These are phyloP conservation scores for Amphimedon queenslandica DNA, from an alignment of 37 sponge, comb jelly and placozoan species.

Conservation along the genomic window DNA sequence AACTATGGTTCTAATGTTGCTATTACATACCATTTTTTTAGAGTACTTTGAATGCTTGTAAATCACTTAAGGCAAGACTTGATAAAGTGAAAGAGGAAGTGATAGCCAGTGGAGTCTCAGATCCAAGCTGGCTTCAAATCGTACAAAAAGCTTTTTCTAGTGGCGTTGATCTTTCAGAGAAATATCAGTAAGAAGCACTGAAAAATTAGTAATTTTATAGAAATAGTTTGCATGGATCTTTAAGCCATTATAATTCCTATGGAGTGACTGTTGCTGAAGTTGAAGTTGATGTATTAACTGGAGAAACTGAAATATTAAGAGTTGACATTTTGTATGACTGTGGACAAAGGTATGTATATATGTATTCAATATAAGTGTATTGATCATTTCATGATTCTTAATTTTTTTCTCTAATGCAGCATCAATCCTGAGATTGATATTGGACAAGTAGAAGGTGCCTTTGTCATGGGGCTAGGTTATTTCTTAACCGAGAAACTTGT, in stretches of 20 bases:
- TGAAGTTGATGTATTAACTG: slow-evolving; percentile 48
- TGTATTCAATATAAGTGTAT: neutral
- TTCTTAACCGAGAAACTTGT: slow-evolving; percentile 36
- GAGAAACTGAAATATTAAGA: slow-evolving; percentile 28
- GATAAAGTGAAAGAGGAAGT: slow-evolving; percentile 35
- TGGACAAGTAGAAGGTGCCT: slow-evolving; percentile 51
- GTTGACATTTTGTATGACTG: slow-evolving; percentile 51
- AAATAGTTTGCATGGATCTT: neutral
- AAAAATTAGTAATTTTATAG: neutral
- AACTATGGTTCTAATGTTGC: no score
- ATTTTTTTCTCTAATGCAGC: slow-evolving; percentile 7
- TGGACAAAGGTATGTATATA: slow-evolving; percentile 27
- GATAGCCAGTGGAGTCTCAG: slow-evolving; percentile 7
- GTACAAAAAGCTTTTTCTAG: slow-evolving; percentile 36
- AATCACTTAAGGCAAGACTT: slow-evolving; percentile 44
- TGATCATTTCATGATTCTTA: neutral
- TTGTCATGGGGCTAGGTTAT: slow-evolving; percentile 49
- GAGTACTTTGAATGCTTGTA: slow-evolving; percentile 55
- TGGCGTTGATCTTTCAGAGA: slow-evolving; percentile 54
- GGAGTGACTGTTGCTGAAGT: slow-evolving; percentile 30
- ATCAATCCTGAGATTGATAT: slow-evolving; percentile 56
- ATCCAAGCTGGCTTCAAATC: slow-evolving; percentile 58
- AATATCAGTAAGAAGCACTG: slow-evolving; percentile 23
- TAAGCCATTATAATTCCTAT: slow-evolving; percentile 25
- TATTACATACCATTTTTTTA: no score